phyloP scores from a whole-genome alignment of 2,113 vertebrate species.

The Progne subis region DNA sequence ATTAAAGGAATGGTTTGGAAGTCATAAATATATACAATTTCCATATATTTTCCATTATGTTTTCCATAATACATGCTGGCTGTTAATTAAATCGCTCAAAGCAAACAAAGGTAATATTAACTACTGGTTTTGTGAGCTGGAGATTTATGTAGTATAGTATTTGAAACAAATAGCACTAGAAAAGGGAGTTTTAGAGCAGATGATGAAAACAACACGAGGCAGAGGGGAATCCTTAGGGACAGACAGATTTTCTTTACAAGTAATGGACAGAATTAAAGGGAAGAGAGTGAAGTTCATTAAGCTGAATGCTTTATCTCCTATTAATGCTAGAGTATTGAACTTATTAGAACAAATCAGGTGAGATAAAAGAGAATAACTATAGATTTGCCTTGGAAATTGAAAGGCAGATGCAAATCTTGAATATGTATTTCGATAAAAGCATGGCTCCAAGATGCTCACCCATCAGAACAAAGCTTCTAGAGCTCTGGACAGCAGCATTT shows the following conservation, averaged over 20 bases:
- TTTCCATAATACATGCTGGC: background rate
- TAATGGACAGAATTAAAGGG: background rate
- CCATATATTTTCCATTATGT: too few relatives aligned
- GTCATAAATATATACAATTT: background rate
- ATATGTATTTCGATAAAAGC: background rate
- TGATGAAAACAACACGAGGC: background rate
- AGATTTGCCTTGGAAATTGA: background rate
- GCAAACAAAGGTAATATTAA: background rate
- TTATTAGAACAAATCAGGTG: background rate
- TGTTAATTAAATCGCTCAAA: background rate
- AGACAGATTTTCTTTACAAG: background rate
- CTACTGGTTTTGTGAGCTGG: background rate
- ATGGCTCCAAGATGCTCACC: background rate
- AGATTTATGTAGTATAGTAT: background rate
- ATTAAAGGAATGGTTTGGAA: background rate
- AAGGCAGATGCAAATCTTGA: background rate
- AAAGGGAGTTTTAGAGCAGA: background rate
- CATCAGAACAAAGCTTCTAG: background rate
- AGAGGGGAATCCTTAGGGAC: background rate
- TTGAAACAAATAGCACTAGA: background rate
- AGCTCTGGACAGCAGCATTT: background rate
- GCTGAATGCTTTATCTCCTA: background rate
- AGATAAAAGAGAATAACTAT: background rate
- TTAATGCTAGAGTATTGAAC: background rate
- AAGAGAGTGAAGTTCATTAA: background rate